Evolutionary conservation across 2,888 invertebrate species (phyloP).

Genomic region (Rhaphigaster nebulosa): DNA sequence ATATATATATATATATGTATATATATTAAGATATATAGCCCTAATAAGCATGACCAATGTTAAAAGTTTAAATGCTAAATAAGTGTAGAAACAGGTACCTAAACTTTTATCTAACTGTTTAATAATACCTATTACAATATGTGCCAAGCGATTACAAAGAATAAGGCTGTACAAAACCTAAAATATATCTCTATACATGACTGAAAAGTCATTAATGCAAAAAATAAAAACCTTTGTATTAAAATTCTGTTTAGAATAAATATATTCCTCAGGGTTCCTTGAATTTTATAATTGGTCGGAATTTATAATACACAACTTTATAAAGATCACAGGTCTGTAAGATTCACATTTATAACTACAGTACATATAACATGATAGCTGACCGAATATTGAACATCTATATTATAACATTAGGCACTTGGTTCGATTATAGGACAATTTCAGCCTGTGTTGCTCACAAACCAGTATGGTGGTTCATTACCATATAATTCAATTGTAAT

Average conservation of each 20-base stretch:
- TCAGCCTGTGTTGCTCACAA: constrained; percentile 50
- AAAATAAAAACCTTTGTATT: constrained; percentile 62
- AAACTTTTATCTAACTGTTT: constrained; percentile 55
- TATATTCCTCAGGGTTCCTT: constrained; percentile 59
- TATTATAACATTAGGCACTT: constrained; percentile 58
- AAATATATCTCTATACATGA: constrained; percentile 64
- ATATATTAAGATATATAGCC: constrained; percentile 37
- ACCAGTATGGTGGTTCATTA: constrained; percentile 33
- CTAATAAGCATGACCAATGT: constrained; percentile 55
- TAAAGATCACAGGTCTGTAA: constrained; percentile 57
- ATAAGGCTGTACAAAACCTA: constrained; percentile 62
- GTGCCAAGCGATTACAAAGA: constrained; percentile 60
- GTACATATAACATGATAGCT: constrained; percentile 18
- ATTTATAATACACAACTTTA: constrained; percentile 63
- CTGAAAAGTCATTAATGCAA: constrained; percentile 61
- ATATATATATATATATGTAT: constrained; percentile 56
- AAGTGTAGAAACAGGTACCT: constrained; percentile 59
- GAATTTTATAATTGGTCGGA: constrained; percentile 60
- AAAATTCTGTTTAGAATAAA: constrained; percentile 61
- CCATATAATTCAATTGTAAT: constrained; percentile 36
- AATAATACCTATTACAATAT: constrained; percentile 57
- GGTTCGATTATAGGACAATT: constrained; percentile 54
- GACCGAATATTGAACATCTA: constrained; percentile 45
- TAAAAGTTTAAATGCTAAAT: constrained; percentile 58
- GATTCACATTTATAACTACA: constrained; percentile 45